Evolutionary conservation across 2,888 invertebrate genomes (phyloP).

Genomic region (Orthonychiurus folsomi): DNA sequence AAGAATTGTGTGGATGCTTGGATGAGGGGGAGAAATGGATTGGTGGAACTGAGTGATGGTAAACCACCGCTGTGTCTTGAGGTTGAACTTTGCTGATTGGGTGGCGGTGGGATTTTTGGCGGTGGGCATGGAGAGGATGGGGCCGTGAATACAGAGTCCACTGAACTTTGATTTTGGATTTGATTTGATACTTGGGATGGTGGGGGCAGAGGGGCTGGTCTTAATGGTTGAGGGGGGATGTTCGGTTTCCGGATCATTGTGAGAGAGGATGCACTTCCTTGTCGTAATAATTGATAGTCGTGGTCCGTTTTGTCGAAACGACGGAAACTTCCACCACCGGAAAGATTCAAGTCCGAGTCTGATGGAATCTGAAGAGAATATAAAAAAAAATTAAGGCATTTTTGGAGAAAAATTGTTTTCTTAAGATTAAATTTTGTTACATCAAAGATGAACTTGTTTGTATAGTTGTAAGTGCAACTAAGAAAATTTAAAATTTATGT

Average conservation of each 20-base stretch:
- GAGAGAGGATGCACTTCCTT: slow-evolving; percentile 23
- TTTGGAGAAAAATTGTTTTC: not conserved
- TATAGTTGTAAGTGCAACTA: no score
- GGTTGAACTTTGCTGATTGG: slow-evolving; percentile 41
- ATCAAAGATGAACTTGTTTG: no score
- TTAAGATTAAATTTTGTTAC: no score
- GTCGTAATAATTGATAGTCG: slow-evolving; percentile 44
- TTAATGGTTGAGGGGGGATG: slow-evolving; percentile 40
- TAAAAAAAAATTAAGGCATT: slow-evolving; percentile 2
- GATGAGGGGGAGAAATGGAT: slow-evolving; percentile 37
- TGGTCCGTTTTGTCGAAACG: slow-evolving; percentile 57
- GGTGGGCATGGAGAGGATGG: slow-evolving; percentile 30
- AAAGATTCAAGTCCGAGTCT: slow-evolving; percentile 56
- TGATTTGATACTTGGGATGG: slow-evolving; percentile 11
- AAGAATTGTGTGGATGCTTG: slow-evolving; percentile 37
- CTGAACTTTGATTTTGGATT: slow-evolving; percentile 15
- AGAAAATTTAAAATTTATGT: no score
- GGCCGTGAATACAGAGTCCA: slow-evolving; percentile 32
- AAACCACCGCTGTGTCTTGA: not conserved
- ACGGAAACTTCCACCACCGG: slow-evolving; percentile 56
- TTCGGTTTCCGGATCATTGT: not conserved
- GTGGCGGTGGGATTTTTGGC: slow-evolving; percentile 55
- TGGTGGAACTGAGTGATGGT: slow-evolving; percentile 17
- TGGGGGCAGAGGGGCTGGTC: slow-evolving; percentile 41
- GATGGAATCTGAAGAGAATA: slow-evolving; percentile 51